Evolutionary conservation across 2,797 vertebrate genomes (phyloP), one percentile per base, ranked within the genome.

Genomic region (Pipistrellus pipistrellus): DNA sequence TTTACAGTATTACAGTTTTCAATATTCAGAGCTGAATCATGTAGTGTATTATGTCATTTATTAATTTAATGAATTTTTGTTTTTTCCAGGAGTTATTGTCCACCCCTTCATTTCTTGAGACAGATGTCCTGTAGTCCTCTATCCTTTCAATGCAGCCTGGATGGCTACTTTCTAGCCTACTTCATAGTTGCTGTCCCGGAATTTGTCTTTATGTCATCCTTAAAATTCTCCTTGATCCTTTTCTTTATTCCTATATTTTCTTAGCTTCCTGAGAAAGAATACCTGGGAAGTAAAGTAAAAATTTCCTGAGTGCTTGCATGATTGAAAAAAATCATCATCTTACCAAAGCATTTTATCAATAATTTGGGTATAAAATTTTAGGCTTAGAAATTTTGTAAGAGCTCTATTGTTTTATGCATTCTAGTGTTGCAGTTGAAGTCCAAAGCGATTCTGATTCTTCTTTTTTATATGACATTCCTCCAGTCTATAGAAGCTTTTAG

Each of bases 361-460:
- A 48, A 85, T 90, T 92, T 93, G 48, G 8, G 17, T 93, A 55
- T 73, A 76, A 87, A 87, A 89, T 73, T 87, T 25, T 78, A 95
- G 51, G 17, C 53, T 87, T 76, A 76, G 87, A 76, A 80, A 93
- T 20, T 92, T 66, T 94, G 41, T 87, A 32, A 41, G 41, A 41
- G 12, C 71, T 73, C 14, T 51, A 18, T 59, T 66, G 10, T 90
- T 94, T 95, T 87, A 76, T 87, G 44, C 51, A 51, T 85, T 87
- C 20, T 32, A 55, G 0, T 80, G 64, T 83, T 95, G 76, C 69
- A 88, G 11, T 87, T 59, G 27, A 84, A 76, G 25, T 91, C 38
- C 25, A 51, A 32, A 91, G 51, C 20, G 20, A n/a, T 53, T 92
- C 35, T 90, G 27, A 27, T 68, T 94, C 10, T 55, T 78, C n/a